Evolutionary conservation across 2,797 vertebrate genomes (phyloP).

Genomic region (Petrocephalus schoutedeni): DNA sequence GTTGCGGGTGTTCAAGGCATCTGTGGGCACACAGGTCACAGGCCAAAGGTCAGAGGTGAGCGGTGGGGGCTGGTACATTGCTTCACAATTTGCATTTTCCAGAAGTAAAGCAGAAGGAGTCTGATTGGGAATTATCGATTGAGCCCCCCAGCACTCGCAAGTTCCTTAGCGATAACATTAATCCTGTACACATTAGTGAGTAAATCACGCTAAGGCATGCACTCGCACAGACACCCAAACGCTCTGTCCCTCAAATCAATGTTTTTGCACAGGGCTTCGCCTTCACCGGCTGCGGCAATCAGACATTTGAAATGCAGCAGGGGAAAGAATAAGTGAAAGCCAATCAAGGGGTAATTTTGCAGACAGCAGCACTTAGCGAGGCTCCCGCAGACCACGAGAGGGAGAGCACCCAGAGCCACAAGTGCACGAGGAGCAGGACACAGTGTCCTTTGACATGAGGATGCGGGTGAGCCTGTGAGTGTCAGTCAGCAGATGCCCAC

Average conservation of each 20-base stretch:
- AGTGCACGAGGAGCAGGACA: background rate
- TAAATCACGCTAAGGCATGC: constrained; percentile 25
- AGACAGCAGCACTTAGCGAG: constrained; percentile 60
- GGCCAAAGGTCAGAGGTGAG: background rate
- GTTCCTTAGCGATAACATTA: constrained; percentile 33
- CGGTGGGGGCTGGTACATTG: background rate
- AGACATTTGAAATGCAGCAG: constrained; percentile 56
- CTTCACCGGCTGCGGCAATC: constrained; percentile 57
- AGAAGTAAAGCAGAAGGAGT: background rate
- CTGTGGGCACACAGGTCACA: constrained; percentile 47
- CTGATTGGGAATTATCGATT: constrained; percentile 31
- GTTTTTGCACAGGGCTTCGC: constrained; percentile 47
- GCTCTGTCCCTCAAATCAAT: constrained; percentile 41
- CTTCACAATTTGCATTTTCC: background rate
- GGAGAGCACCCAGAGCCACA: background rate
- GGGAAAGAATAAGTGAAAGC: constrained; percentile 57
- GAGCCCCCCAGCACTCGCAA: constrained; percentile 19
- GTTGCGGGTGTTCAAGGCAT: constrained; percentile 84
- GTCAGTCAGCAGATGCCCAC: background rate
- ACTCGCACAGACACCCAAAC: constrained; percentile 19
- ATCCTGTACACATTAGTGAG: constrained; percentile 35
- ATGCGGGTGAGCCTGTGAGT: constrained; percentile 13
- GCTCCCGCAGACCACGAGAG: constrained; percentile 52
- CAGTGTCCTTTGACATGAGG: constrained; percentile 10
- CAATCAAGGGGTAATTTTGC: constrained; percentile 62